A percentile compares a stretch with the other conserved stretches of the same genome.
Conservation (phyloP, 2,797 vertebrate genomes). For the Sebastes umbrosus region DNA sequence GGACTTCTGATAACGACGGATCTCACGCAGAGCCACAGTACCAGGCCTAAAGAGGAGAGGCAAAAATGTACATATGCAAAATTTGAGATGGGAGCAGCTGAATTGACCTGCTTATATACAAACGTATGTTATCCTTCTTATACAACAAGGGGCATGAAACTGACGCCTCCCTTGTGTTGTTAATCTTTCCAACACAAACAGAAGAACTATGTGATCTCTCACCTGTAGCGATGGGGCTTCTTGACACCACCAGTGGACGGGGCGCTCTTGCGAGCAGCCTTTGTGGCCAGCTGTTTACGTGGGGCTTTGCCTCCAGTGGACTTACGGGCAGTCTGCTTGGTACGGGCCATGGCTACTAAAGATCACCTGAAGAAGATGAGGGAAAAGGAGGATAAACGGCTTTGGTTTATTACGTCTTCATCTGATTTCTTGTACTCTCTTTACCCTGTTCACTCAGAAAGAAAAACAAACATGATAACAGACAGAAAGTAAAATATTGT, state of each 20-base stretch:
- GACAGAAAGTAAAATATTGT: background rate
- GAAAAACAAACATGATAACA: background rate
- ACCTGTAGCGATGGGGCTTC: conserved; percentile 89
- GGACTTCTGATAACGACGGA: conserved; percentile 88
- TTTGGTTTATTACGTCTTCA: background rate
- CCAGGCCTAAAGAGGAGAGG: conserved; percentile 75
- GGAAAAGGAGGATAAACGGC: background rate
- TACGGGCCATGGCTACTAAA: conserved; percentile 82
- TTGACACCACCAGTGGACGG: conserved; percentile 88
- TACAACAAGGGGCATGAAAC: background rate
- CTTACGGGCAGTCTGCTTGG: conserved; percentile 86
- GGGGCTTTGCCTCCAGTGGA: conserved; percentile 88
- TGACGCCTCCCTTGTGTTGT: background rate
- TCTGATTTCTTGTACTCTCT: background rate
- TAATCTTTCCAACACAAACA: background rate
- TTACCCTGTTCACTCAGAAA: background rate
- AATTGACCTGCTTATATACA: background rate
- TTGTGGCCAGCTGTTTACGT: conserved; percentile 86
- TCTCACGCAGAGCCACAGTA: conserved; percentile 87
- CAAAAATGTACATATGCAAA: background rate
- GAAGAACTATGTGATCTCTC: background rate
- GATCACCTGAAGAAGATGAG: conserved; percentile 50
- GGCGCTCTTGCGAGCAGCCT: conserved; percentile 87
- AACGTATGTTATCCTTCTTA: background rate
- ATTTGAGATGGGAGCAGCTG: background rate